Percentiles rank a stretch among this genome's conserved stretches.
These are phyloP conservation scores for Latrodectus hesperus DNA, from an alignment of 2,888 invertebrate genomes.

Conservation along the genomic window DNA sequence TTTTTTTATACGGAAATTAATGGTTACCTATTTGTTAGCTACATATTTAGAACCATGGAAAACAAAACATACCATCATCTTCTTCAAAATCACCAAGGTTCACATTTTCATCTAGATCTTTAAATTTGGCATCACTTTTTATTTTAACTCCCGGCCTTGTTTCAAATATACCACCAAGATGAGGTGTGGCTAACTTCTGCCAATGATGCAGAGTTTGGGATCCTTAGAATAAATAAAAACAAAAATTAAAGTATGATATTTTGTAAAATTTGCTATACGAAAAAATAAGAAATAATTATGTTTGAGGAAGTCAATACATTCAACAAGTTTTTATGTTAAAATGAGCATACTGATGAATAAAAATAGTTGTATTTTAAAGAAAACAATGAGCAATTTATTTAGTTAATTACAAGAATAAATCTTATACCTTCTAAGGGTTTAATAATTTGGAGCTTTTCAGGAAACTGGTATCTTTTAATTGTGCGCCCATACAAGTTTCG, in stretches of 20 bases:
- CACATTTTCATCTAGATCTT: constrained; percentile 61
- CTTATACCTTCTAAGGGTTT: constrained; percentile 86
- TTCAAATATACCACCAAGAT: constrained; percentile 90
- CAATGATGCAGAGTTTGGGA: constrained; percentile 95
- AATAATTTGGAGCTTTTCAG: constrained; percentile 89
- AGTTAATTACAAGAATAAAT: neutral
- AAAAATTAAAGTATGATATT: neutral
- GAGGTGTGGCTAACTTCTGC: constrained; percentile 95
- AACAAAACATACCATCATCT: constrained; percentile 61
- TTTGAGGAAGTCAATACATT: neutral
- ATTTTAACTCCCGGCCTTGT: constrained; percentile 69
- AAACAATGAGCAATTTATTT: neutral
- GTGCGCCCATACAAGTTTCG: constrained; percentile 57
- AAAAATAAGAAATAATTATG: neutral
- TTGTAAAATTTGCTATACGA: neutral
- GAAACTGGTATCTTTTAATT: constrained; percentile 76
- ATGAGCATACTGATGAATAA: neutral
- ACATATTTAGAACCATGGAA: neutral
- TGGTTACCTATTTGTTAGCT: too few relatives aligned
- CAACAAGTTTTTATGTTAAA: neutral
- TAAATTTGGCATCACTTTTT: constrained; percentile 60
- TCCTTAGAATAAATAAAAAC: constrained; percentile 75
- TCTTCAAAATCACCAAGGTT: constrained; percentile 68
- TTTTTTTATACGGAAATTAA: too few relatives aligned
- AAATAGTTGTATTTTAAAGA: neutral